A percentile compares a stretch with the other conserved stretches of the same genome.
Evolutionary conservation across 2,797 vertebrate species (phyloP).

Genomic region (Acanthornis magna): DNA sequence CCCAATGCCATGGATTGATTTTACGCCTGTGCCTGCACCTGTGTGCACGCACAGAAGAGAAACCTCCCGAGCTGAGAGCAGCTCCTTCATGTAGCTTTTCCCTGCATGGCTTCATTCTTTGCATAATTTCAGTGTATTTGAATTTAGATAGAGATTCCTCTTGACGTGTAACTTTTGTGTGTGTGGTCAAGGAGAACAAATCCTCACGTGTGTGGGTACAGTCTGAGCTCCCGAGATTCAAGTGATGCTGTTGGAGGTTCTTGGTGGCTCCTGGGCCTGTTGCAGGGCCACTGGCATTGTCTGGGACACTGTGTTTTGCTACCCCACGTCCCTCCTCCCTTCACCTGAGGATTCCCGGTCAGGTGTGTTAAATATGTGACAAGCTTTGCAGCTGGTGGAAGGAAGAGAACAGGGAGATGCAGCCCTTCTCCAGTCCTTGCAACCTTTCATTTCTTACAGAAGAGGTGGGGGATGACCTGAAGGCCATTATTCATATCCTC

Average conservation of each 20-base stretch:
- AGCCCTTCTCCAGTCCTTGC: background rate
- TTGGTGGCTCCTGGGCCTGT: background rate
- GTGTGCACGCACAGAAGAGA: background rate
- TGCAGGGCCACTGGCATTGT: background rate
- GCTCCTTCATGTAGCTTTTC: background rate
- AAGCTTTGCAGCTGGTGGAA: background rate
- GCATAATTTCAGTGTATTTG: background rate
- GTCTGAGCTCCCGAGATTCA: background rate
- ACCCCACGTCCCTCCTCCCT: background rate
- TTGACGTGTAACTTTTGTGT: background rate
- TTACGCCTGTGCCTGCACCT: background rate
- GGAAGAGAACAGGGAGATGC: background rate
- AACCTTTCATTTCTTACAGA: background rate
- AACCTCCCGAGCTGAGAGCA: background rate
- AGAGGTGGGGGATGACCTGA: background rate
- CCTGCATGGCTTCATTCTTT: slow-evolving; percentile 13
- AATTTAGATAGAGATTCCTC: background rate
- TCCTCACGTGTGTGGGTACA: background rate
- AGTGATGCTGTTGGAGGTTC: background rate
- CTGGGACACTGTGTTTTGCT: background rate
- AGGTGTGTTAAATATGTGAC: background rate
- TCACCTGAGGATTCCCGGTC: background rate
- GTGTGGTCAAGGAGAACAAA: background rate
- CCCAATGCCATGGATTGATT: background rate
- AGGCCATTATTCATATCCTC: background rate